Evolutionary conservation across 2,888 invertebrate species (phyloP).

Genomic region (Mystacides longicornis): DNA sequence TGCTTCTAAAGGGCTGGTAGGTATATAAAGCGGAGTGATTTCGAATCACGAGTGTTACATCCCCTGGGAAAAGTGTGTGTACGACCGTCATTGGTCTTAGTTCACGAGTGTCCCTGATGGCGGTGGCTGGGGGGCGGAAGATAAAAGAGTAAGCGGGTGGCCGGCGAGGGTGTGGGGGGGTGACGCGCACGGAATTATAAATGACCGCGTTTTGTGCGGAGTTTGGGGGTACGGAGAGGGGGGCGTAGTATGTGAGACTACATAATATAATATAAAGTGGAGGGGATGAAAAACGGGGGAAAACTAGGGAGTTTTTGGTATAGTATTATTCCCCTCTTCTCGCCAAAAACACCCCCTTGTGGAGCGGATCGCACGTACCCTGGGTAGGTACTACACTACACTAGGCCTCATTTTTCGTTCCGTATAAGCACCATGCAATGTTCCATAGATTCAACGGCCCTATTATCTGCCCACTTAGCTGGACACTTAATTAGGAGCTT

Average conservation of each 20-base stretch:
- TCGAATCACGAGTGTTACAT: too few species aligned
- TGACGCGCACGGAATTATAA: constrained; percentile 24
- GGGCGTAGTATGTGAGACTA: too few species aligned
- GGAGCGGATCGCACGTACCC: constrained; percentile 9
- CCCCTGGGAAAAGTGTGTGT: constrained; percentile 4
- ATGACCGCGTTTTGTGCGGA: constrained; percentile 19
- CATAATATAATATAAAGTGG: too few species aligned
- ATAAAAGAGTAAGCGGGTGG: neutral
- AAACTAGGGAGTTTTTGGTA: constrained; percentile 1
- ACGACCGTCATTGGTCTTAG: neutral
- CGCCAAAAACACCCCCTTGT: constrained; percentile 1
- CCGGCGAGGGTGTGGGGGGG: neutral
- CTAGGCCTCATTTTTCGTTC: constrained; percentile 18
- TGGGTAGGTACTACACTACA: too few species aligned
- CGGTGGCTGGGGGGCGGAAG: neutral
- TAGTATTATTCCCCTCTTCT: constrained; percentile 1
- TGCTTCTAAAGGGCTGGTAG: too few species aligned
- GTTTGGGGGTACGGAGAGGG: neutral
- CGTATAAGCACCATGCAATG: constrained; percentile 13
- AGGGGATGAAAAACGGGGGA: neutral
- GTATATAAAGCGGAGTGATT: too few species aligned
- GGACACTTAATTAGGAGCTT: too few species aligned
- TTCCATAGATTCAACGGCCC: neutral
- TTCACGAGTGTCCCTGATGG: neutral
- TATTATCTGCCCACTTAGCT: too few species aligned